A percentile compares a stretch with the other conserved stretches of the same genome.
Conservation (phyloP, 2,888 invertebrate species). For the Villa cingulata region DNA sequence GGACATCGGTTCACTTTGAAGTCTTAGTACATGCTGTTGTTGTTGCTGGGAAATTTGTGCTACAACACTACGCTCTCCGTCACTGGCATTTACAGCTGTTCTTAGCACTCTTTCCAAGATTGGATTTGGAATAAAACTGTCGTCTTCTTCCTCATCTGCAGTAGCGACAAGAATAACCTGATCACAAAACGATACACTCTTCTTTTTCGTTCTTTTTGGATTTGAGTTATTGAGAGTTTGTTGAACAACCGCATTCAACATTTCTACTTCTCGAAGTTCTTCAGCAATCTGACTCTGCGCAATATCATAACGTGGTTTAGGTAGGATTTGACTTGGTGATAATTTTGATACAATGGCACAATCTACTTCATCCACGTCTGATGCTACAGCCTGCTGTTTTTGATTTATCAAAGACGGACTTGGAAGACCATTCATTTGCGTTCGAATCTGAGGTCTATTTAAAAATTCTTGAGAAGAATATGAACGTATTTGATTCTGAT, state of each 20-base stretch:
- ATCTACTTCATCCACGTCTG: slow-evolving; percentile 28
- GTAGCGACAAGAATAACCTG: slow-evolving; percentile 87
- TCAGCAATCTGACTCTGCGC: slow-evolving; percentile 41
- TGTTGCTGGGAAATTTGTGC: slow-evolving; percentile 37
- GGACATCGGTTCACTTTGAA: slow-evolving; percentile 33
- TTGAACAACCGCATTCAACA: slow-evolving; percentile 41
- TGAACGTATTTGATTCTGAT: slow-evolving; percentile 21
- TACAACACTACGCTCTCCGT: slow-evolving; percentile 1
- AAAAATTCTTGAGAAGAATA: slow-evolving; percentile 32
- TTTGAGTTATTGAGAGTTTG: slow-evolving; percentile 41
- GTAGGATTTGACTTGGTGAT: slow-evolving; percentile 13
- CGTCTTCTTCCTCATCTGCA: slow-evolving; percentile 82
- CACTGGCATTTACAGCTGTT: slow-evolving; percentile 46
- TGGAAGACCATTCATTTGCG: slow-evolving; percentile 39
- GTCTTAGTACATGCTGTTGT: slow-evolving; percentile 37
- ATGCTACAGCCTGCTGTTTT: slow-evolving; percentile 1
- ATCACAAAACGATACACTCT: slow-evolving; percentile 89
- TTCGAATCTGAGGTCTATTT: slow-evolving; percentile 28
- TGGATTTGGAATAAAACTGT: slow-evolving; percentile 81
- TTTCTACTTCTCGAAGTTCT: slow-evolving; percentile 43
- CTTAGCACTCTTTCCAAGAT: slow-evolving; percentile 74
- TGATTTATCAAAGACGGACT: slow-evolving; percentile 4
- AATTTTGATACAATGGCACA: slow-evolving; percentile 14
- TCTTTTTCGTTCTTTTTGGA: slow-evolving; percentile 61
- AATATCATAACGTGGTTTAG: slow-evolving; percentile 33